phyloP scores from a whole-genome alignment of 2,888 invertebrate genomes.

The Eristalinus sepulchralis region DNA sequence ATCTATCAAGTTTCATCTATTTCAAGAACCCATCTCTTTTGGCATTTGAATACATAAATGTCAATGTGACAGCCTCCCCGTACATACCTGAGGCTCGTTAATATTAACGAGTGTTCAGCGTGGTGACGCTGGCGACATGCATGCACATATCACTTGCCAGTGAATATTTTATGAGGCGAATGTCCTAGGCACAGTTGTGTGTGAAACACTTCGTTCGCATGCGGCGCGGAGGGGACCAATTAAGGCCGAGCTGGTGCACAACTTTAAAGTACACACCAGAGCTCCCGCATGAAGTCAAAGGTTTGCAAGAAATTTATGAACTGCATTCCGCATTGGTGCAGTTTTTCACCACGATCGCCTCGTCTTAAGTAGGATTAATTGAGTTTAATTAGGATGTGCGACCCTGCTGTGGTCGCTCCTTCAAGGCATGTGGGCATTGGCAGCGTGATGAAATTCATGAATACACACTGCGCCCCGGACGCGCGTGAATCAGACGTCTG shows the following conservation, averaged over 20 bases:
- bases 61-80: background rate
- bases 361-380: conserved; percentile 27
- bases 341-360: background rate
- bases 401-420: background rate
- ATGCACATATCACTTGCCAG: background rate
- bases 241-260: background rate
- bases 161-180: conserved; percentile 1
- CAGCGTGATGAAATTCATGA: background rate
- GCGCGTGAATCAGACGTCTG: background rate
- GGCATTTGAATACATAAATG: background rate
- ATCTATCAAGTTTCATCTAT: background rate
- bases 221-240: background rate
- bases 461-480: background rate
- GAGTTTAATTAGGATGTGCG: conserved; percentile 33
- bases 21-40: background rate
- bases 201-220: background rate
- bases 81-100: background rate
- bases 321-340: background rate
- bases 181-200: background rate
- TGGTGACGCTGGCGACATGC: background rate
- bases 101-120: background rate
- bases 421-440: background rate
- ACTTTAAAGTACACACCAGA: background rate
- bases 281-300: background rate
- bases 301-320: background rate